phyloP scores from a whole-genome alignment of 2,888 invertebrate genomes.

The Gastrophysa polygoni region DNA sequence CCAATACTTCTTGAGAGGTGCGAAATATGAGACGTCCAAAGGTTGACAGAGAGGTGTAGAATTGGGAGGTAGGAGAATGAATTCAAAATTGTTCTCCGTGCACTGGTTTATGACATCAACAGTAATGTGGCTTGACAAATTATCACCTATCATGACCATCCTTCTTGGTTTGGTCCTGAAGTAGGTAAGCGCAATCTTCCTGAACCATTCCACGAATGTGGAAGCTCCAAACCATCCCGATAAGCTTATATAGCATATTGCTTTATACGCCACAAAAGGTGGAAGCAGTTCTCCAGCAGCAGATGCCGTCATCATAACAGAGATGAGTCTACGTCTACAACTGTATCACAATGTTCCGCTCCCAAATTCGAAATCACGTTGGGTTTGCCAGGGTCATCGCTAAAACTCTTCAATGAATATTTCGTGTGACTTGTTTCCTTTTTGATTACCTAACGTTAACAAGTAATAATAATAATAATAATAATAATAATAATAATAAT shows the following conservation, averaged over 20 bases:
- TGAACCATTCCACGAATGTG: constrained; percentile 39
- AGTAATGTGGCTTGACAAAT: constrained; percentile 43
- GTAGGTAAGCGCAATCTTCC: constrained; percentile 37
- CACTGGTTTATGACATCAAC: constrained; percentile 42
- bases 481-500: no score
- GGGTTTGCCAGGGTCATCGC: constrained; percentile 22
- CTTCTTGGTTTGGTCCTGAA: constrained; percentile 40
- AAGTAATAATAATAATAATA: no score
- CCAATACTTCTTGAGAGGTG: constrained; percentile 40
- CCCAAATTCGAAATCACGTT: constrained; percentile 33
- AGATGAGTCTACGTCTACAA: constrained; percentile 38
- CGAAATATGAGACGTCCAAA: constrained; percentile 33
- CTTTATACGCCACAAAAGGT: constrained; percentile 4
- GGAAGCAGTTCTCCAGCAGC: constrained; percentile 22
- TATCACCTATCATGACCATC: constrained; percentile 49
- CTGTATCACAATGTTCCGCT: constrained; percentile 25
- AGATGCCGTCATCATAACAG: constrained; percentile 22
- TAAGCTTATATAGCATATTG: constrained; percentile 43
- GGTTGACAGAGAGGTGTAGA: constrained; percentile 43
- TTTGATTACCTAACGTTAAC: no score
- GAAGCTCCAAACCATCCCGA: constrained; percentile 41
- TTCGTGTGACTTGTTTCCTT: no score
- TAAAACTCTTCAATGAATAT: no score
- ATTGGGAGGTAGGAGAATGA: constrained; percentile 45
- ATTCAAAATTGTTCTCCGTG: constrained; percentile 43